A percentile compares a stretch with the other conserved stretches of the same genome.
Conservation (phyloP, 2,797 vertebrate genomes). For the Propithecus perrieri region DNA sequence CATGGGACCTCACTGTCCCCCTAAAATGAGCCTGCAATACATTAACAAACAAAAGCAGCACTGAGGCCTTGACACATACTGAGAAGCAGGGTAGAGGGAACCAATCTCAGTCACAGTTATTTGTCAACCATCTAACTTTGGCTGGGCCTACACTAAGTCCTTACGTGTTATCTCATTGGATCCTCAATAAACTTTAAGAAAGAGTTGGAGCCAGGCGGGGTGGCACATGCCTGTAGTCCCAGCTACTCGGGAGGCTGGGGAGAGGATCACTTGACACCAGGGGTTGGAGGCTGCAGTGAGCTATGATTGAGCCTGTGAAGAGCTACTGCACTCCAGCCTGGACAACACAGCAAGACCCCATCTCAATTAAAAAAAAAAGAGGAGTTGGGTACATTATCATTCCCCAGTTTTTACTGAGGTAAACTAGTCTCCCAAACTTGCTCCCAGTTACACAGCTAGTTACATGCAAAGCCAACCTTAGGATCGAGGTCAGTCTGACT, state of each 20-base stretch:
- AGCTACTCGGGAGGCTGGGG: no score
- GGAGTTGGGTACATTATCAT: background rate
- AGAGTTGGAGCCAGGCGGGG: no score
- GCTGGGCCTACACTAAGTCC: background rate
- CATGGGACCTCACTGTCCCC: background rate
- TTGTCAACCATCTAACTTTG: background rate
- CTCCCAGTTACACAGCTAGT: background rate
- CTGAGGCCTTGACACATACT: accelerated
- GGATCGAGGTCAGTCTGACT: background rate
- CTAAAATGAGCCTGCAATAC: background rate
- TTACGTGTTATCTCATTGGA: background rate
- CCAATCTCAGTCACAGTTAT: background rate
- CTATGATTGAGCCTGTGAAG: no score
- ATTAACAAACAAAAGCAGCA: background rate
- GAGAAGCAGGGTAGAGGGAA: background rate
- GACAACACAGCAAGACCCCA: no score
- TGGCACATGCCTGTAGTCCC: no score
- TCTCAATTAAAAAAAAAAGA: no score
- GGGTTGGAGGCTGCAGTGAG: no score
- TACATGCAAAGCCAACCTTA: background rate
- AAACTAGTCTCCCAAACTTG: background rate
- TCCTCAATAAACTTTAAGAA: background rate
- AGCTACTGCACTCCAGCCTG: no score
- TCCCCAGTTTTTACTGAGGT: background rate
- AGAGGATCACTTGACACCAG: no score